Evolutionary conservation across 2,888 invertebrate species (phyloP).

Genomic region (Drymonia ruficornis): DNA sequence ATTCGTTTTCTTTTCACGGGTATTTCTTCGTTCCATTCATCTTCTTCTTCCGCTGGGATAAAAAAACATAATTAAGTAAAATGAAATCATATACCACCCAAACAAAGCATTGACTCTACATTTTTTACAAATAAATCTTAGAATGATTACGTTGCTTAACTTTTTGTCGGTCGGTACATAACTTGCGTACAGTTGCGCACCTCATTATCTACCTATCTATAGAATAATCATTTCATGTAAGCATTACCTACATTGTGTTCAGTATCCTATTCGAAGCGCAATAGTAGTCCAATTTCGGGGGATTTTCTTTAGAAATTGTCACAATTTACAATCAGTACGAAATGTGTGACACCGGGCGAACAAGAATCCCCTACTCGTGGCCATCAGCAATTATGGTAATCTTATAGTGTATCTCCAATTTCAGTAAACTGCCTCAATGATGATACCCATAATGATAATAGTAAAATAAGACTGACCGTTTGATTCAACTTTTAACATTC

Average conservation of each 20-base stretch:
- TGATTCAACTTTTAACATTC: constrained; percentile 15
- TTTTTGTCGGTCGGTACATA: too few species aligned
- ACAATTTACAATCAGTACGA: constrained; percentile 48
- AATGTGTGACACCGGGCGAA: constrained; percentile 46
- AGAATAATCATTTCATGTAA: not conserved
- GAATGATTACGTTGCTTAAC: too few species aligned
- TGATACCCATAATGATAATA: constrained; percentile 35
- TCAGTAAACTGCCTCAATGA: constrained; percentile 55
- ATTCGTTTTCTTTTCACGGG: constrained; percentile 34
- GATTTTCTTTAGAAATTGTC: constrained; percentile 54
- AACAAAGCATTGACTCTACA: too few species aligned
- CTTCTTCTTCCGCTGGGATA: constrained; percentile 74
- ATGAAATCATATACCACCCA: too few species aligned
- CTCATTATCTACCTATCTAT: not conserved
- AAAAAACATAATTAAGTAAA: constrained; percentile 10
- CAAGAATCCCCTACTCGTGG: constrained; percentile 49
- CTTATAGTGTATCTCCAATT: constrained; percentile 65
- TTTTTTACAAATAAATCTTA: too few species aligned
- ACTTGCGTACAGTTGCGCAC: too few species aligned
- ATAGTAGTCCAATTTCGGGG: constrained; percentile 47
- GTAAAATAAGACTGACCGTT: constrained; percentile 23
- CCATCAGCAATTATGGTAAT: constrained; percentile 69
- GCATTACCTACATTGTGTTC: constrained; percentile 22
- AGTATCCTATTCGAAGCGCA: constrained; percentile 37
- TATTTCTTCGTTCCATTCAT: constrained; percentile 68